These are phyloP conservation scores for Cotesia typhae DNA, from an alignment of 1,140 invertebrate genomes.

Conservation along the genomic window DNA sequence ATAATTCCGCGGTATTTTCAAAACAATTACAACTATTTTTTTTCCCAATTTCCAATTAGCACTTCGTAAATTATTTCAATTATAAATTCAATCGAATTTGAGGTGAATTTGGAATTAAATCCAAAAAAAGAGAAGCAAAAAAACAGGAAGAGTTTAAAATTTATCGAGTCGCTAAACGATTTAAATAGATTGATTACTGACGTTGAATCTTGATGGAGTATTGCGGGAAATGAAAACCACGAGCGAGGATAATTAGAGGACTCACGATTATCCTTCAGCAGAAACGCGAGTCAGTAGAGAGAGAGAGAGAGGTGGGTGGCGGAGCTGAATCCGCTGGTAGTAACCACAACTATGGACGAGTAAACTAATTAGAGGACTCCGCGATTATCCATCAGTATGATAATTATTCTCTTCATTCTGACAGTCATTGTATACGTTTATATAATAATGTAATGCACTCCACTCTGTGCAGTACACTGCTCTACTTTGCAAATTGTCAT, in stretches of 20 bases:
- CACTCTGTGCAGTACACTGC: too few species aligned
- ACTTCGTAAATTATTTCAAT: too few species aligned
- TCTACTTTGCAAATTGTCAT: too few species aligned
- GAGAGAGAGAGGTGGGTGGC: background rate
- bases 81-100: too few species aligned
- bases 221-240: conserved; percentile 24
- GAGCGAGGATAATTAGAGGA: conserved; percentile 29
- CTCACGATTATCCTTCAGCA: conserved; percentile 29
- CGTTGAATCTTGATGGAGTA: background rate
- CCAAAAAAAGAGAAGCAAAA: background rate
- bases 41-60: too few species aligned
- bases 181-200: background rate
- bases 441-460: background rate
- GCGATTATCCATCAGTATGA: conserved; percentile 20
- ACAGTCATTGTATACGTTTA: background rate
- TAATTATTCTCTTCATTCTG: conserved; percentile 2
- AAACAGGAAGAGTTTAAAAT: background rate
- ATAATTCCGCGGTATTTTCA: conserved; percentile 38
- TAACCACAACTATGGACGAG: conserved; percentile 24
- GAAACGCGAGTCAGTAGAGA: background rate
- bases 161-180: background rate
- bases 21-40: background rate
- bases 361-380: conserved; percentile 23
- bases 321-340: conserved; percentile 14
- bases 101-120: too few species aligned